These are phyloP conservation scores for Pristis pectinata DNA, from an alignment of 2,797 vertebrate species.

Conservation along the genomic window DNA sequence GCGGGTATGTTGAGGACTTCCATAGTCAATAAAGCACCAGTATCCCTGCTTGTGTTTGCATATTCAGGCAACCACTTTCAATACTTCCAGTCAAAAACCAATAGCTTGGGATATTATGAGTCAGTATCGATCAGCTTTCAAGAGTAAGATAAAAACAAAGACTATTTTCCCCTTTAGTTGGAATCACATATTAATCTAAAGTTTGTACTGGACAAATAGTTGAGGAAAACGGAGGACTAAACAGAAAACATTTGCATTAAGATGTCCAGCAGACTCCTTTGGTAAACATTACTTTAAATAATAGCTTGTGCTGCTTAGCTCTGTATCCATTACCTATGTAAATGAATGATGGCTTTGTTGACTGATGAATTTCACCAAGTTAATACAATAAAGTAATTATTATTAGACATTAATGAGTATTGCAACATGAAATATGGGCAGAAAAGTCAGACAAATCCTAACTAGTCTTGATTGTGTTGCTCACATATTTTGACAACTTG, in stretches of 20 bases:
- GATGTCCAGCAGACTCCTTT: neutral
- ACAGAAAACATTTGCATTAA: neutral
- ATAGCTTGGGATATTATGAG: neutral
- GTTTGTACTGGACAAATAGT: neutral
- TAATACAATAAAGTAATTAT: neutral
- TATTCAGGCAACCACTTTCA: neutral
- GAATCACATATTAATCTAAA: neutral
- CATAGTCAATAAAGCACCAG: neutral
- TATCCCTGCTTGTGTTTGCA: neutral
- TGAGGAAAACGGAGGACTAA: neutral
- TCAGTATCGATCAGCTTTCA: conserved; percentile 15
- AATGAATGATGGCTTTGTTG: neutral
- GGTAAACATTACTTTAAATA: neutral
- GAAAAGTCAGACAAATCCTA: neutral
- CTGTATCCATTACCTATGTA: neutral
- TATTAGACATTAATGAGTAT: conserved; percentile 30
- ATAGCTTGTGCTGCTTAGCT: neutral
- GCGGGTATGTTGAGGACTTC: neutral
- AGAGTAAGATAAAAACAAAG: neutral
- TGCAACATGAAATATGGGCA: neutral
- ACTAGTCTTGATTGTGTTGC: neutral
- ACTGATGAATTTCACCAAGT: conserved; percentile 13
- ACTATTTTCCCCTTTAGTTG: neutral
- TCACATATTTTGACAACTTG: conserved; percentile 22
- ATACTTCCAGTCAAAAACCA: neutral